These are phyloP conservation scores for Diarsia mendica DNA, from an alignment of 2,888 invertebrate genomes.

Conservation along the genomic window DNA sequence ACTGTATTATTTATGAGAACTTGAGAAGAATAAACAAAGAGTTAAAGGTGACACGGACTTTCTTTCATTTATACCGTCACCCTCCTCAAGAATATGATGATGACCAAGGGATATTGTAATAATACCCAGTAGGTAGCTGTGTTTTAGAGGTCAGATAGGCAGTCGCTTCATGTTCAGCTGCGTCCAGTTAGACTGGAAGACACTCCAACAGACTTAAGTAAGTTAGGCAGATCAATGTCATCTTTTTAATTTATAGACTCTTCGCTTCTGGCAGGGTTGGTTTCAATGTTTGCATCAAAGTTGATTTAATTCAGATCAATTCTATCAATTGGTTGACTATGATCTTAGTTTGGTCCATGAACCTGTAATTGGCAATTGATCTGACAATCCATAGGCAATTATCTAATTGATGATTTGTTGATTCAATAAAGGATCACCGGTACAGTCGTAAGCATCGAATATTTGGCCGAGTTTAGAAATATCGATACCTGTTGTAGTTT, in stretches of 20 bases:
- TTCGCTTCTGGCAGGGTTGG: not conserved
- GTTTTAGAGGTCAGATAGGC: not conserved
- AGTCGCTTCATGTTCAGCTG: not conserved
- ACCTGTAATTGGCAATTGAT: slow-evolving; percentile 37
- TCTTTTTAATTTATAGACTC: not conserved
- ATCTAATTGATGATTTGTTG: slow-evolving; percentile 26
- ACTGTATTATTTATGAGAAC: too few relatives aligned
- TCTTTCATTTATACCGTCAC: too few relatives aligned
- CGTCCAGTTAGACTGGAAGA: not conserved
- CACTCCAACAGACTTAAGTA: not conserved
- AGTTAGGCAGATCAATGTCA: not conserved
- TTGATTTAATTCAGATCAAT: slow-evolving; percentile 20
- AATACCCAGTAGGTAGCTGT: not conserved
- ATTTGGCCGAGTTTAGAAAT: not conserved
- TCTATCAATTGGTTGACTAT: slow-evolving; percentile 19
- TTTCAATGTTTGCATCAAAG: not conserved
- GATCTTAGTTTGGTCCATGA: slow-evolving; percentile 15
- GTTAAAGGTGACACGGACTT: too few relatives aligned
- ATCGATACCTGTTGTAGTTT: not conserved
- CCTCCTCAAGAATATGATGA: too few relatives aligned
- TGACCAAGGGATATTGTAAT: not conserved
- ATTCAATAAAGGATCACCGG: not conserved
- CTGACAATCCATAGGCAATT: slow-evolving; percentile 26
- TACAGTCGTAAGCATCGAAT: too few relatives aligned
- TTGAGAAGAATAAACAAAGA: too few relatives aligned